Evolutionary conservation across 2,888 invertebrate species (phyloP).

Genomic region (Anticlea derivata): DNA sequence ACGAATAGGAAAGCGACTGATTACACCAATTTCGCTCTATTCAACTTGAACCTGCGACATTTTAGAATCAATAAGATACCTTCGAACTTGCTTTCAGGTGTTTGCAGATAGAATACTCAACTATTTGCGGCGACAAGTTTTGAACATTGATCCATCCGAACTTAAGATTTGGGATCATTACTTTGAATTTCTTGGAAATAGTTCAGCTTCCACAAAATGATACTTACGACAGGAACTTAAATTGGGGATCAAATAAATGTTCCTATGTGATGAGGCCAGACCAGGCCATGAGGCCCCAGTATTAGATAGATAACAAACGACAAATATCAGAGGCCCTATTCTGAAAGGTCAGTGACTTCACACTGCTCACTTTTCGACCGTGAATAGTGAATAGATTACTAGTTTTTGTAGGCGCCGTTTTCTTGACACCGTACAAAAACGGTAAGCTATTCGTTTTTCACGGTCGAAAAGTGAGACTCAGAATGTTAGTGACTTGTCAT

Average conservation of each 20-base stretch:
- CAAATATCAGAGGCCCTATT: too few relatives aligned
- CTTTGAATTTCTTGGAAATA: not conserved
- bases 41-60: constrained; percentile 11
- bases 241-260: not conserved
- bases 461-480: too few relatives aligned
- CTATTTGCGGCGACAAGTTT: constrained; percentile 26
- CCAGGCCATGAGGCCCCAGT: too few relatives aligned
- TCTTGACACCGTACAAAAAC: too few relatives aligned
- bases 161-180: constrained; percentile 8
- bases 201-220: not conserved
- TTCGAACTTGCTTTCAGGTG: constrained; percentile 8
- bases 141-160: constrained; percentile 4
- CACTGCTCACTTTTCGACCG: too few relatives aligned
- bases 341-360: too few relatives aligned
- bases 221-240: not conserved
- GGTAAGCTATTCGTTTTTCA: too few relatives aligned
- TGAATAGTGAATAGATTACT: too few relatives aligned
- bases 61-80: constrained; percentile 16
- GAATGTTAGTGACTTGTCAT: too few relatives aligned
- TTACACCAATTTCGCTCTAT: constrained; percentile 27
- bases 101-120: constrained; percentile 16
- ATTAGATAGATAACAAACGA: too few relatives aligned
- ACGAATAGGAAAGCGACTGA: constrained; percentile 5
- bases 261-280: too few relatives aligned
- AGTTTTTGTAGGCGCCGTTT: too few relatives aligned